A percentile compares a stretch with the other conserved stretches of the same genome.
Conservation (phyloP, 2,888 invertebrate genomes). For the Apeira syringaria region DNA sequence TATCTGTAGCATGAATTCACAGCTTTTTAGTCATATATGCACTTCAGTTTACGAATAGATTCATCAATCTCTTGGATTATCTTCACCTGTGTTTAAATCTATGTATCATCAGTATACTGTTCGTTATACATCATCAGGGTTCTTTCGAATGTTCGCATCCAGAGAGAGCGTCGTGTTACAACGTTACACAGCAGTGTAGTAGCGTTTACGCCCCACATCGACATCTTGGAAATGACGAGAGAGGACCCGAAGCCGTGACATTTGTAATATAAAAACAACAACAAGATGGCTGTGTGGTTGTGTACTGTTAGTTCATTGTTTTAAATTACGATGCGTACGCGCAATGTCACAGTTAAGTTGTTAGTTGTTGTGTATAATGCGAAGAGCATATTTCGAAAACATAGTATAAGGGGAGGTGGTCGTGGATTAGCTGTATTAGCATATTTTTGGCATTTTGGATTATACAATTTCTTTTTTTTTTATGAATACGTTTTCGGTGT, state of each 20-base stretch:
- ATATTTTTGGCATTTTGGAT: too few species aligned
- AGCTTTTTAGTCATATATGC: too few species aligned
- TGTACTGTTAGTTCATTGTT: conserved; percentile 36
- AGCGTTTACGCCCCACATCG: conserved; percentile 15
- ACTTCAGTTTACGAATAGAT: too few species aligned
- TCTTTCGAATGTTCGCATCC: not conserved
- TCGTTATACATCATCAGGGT: too few species aligned
- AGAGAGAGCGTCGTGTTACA: not conserved
- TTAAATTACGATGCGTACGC: conserved; percentile 21
- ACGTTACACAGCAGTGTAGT: conserved; percentile 32
- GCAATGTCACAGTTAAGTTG: not conserved
- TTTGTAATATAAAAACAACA: conserved; percentile 43
- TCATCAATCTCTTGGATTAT: too few species aligned
- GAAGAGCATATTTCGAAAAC: not conserved
- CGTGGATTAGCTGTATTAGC: too few species aligned
- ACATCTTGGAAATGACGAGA: conserved; percentile 42
- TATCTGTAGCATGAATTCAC: too few species aligned
- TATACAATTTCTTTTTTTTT: too few species aligned
- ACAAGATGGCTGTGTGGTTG: conserved; percentile 26
- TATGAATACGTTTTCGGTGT: too few species aligned
- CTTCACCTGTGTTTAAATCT: too few species aligned
- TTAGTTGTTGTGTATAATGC: conserved; percentile 7
- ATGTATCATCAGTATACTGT: too few species aligned
- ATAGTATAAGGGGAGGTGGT: conserved; percentile 19
- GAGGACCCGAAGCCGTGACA: conserved; percentile 52